Conservation (phyloP, 2,797 vertebrate species). For the Chloroceryle amazona region DNA sequence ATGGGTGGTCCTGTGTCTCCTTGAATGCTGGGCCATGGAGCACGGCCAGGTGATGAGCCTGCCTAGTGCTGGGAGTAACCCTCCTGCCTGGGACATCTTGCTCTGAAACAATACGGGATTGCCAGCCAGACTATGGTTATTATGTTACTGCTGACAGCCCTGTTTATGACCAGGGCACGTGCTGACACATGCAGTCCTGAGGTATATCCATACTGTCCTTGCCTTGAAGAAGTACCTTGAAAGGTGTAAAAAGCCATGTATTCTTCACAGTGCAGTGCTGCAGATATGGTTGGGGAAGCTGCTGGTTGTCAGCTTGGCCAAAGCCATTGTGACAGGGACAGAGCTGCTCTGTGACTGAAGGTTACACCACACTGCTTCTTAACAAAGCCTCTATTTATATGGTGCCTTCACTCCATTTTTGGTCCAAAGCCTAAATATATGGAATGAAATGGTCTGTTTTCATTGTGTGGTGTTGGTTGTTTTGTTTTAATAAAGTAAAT, state of each 20-base stretch:
- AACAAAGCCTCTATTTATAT: slow-evolving; percentile 26
- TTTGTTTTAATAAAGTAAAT: slow-evolving; percentile 51
- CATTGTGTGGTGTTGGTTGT: not conserved
- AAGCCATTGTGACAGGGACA: not conserved
- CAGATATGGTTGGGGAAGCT: not conserved
- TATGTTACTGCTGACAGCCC: not conserved
- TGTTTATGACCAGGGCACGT: not conserved
- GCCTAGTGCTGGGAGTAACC: not conserved
- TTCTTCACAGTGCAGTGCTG: not conserved
- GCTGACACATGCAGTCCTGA: not conserved
- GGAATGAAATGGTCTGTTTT: slow-evolving; percentile 18
- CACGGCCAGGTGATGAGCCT: not conserved
- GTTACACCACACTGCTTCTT: slow-evolving; percentile 10
- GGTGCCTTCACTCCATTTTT: not conserved
- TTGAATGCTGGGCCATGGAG: not conserved
- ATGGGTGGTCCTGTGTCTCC: not conserved
- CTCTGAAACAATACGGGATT: accelerated
- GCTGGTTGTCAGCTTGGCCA: not conserved
- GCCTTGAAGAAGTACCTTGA: not conserved
- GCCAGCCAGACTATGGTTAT: not conserved
- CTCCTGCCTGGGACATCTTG: not conserved
- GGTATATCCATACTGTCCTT: not conserved
- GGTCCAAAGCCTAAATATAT: slow-evolving; percentile 25
- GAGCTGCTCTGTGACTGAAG: slow-evolving; percentile 16
- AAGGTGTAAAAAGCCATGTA: not conserved